phyloP scores from a whole-genome alignment of 2,797 vertebrate genomes.

The Muraenolepis orangiensis region DNA sequence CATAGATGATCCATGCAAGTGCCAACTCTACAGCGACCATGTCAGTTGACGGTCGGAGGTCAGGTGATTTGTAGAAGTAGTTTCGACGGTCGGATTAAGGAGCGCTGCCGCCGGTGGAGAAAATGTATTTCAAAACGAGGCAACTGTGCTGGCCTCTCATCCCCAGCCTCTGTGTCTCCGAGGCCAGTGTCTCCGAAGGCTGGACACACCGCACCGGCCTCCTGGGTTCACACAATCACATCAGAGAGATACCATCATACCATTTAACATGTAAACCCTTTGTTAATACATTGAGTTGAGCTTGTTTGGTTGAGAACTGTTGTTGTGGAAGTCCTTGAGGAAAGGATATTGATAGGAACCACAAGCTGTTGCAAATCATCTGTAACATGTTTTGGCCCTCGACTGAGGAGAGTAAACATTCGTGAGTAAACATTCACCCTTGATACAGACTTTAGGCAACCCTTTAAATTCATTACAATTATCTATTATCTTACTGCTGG shows the following conservation, averaged over 20 bases:
- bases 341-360: neutral
- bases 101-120: neutral
- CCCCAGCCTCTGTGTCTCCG: neutral
- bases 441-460: neutral
- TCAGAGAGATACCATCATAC: neutral
- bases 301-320: neutral
- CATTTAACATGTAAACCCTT: neutral
- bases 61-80: neutral
- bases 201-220: neutral
- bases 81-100: neutral
- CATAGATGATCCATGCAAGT: neutral
- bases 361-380: neutral
- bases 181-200: too few species aligned
- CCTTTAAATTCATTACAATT: neutral
- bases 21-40: neutral
- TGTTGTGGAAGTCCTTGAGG: neutral
- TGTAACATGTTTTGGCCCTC: neutral
- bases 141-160: neutral
- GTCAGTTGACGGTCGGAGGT: neutral
- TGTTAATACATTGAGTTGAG: neutral
- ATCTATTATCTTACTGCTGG: neutral
- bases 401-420: neutral
- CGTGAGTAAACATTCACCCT: neutral
- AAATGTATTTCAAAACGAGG: neutral
- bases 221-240: neutral